phyloP scores from a whole-genome alignment of 2,888 invertebrate genomes.

The Rhagium mordax region DNA sequence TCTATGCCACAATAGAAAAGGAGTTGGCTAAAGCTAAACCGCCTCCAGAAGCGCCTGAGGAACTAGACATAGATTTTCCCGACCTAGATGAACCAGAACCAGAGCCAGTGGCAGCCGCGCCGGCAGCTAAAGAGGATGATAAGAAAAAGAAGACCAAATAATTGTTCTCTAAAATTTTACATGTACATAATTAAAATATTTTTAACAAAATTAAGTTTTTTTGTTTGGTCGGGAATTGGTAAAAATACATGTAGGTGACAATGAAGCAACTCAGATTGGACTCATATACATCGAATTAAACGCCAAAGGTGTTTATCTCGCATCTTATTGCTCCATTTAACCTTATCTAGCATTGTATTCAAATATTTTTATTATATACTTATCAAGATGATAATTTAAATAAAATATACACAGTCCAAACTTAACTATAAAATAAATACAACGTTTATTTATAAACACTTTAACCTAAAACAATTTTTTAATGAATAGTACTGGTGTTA shows the following conservation, averaged over 20 bases:
- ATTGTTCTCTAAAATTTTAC: neutral
- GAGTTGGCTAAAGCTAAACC: constrained; percentile 48
- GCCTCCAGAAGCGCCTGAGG: constrained; percentile 42
- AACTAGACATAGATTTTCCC: constrained; percentile 31
- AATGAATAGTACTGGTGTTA: constrained; percentile 8
- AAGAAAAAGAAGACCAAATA: constrained; percentile 21
- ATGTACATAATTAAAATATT: constrained; percentile 8
- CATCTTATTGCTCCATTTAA: neutral
- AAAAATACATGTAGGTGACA: neutral
- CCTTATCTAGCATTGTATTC: neutral
- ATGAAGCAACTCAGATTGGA: neutral
- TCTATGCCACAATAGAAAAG: constrained; percentile 58
- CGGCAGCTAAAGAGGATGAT: constrained; percentile 14
- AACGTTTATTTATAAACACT: neutral
- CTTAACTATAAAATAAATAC: constrained; percentile 16
- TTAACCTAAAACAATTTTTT: neutral
- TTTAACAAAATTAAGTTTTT: too few species aligned
- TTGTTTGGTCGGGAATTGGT: too few species aligned
- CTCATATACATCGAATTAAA: neutral
- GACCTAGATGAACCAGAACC: constrained; percentile 37
- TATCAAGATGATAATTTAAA: constrained; percentile 7
- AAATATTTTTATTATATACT: neutral
- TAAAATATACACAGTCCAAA: constrained; percentile 34
- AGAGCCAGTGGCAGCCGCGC: constrained; percentile 29
- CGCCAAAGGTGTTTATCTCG: neutral